Base-by-base conservation (phyloP, 2,113 vertebrate species). In the Rallus limicola region DNA sequence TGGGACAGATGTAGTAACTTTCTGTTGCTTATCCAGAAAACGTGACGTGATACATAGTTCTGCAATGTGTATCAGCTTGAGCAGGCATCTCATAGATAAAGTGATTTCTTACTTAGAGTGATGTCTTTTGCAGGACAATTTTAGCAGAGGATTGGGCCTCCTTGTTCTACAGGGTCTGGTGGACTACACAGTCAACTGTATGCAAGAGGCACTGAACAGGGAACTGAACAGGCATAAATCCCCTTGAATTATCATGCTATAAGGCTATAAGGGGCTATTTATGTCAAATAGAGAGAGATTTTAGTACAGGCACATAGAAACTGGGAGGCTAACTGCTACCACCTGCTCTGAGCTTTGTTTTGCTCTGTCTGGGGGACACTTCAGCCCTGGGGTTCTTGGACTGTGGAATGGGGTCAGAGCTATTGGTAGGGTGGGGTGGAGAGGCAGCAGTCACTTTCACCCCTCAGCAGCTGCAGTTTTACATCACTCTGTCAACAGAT, bases 401-500 rank as follows among this genome's bases (percentile, higher is more conserved):
- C 26, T 82, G 29, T n/a, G 33, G 33, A 76, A 59, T 6, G 15
- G 31, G n/a, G 81, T 79, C 26, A 78, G 29, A 71, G 23, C 33
- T 71, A 58, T 55, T 59, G 3, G 0, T 5, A 42, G 33, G 44
- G 48, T 38, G 10, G 26, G 4, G 26, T 34, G 58, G 26, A 84
- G 65, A 71, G 58, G 53, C 24, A 71, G 67, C 0, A 0, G 33
- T 52, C 0, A 0, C 74, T 75, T 86, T 86, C 77, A 82, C 26
- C 48, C 76, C 62, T 68, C 81, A 84, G 58, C 55, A 92, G 63
- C 24, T 72, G 46, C 62, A 78, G 52, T 81, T 91, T 84, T 89
- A 72, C 44, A 80, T 72, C 62, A 79, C 17, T 24, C 65, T 87
- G 84, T 83, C 79, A 79, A 42, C 56, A 79, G 29, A 53, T 40